These are phyloP conservation scores for Karalla daura DNA, from an alignment of 2,797 vertebrate genomes.

Conservation along the genomic window DNA sequence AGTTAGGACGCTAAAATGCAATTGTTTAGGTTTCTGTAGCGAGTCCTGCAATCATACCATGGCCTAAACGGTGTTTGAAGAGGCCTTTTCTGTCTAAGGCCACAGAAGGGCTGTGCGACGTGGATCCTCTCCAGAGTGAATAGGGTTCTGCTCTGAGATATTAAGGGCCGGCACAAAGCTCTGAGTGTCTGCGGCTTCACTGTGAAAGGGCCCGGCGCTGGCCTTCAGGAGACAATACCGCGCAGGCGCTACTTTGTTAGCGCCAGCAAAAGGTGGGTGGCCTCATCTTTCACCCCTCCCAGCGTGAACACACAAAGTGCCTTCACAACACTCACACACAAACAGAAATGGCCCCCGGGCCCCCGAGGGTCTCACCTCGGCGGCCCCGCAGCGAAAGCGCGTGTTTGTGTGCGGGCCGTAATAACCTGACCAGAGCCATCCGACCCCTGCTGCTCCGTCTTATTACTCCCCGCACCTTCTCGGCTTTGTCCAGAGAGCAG, in stretches of 20 bases:
- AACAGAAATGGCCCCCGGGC: conserved; percentile 48
- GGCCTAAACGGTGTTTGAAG: conserved; percentile 24
- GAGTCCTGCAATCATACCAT: conserved; percentile 37
- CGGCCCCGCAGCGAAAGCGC: conserved; percentile 53
- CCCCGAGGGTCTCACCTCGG: conserved; percentile 51
- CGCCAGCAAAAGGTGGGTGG: conserved; percentile 56
- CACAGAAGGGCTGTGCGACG: neutral
- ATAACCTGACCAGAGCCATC: conserved; percentile 65
- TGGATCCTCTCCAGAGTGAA: neutral
- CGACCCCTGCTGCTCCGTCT: conserved; percentile 69
- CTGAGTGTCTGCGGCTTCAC: neutral
- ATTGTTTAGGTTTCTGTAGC: conserved; percentile 61
- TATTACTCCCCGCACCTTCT: conserved; percentile 65
- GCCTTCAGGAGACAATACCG: conserved; percentile 2
- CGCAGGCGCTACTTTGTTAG: conserved; percentile 8
- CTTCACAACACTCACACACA: conserved; percentile 44
- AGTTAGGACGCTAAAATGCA: conserved; percentile 61
- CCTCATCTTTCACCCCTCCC: conserved; percentile 34
- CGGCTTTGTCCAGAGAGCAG: conserved; percentile 63
- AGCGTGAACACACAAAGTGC: conserved; percentile 45
- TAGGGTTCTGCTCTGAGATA: conserved; percentile 13
- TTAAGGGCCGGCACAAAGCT: neutral
- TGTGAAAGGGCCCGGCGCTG: neutral
- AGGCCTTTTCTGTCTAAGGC: conserved; percentile 19
- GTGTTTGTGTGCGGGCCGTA: conserved; percentile 66